These are phyloP conservation scores for Pipa parva DNA, from an alignment of 2,113 vertebrate species.

Conservation along the genomic window DNA sequence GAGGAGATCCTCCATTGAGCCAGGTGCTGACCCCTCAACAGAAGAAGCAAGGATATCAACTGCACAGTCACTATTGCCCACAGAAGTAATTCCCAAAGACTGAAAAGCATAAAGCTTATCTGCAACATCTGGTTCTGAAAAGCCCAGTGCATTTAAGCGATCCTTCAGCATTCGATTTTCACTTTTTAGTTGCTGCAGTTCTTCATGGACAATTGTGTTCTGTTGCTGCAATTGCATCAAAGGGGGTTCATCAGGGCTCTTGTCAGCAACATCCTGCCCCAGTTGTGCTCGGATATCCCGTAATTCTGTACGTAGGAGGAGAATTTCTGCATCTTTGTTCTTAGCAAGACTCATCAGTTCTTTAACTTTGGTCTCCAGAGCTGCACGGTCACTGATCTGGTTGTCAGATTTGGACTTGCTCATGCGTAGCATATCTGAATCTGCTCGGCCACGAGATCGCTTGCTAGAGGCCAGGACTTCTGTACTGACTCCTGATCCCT, in stretches of 20 bases:
- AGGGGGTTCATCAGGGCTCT: constrained; percentile 82
- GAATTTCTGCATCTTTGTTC: constrained; percentile 87
- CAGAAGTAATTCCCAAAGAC: constrained; percentile 71
- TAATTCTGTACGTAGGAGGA: constrained; percentile 79
- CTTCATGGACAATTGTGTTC: constrained; percentile 82
- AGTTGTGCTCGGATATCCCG: constrained; percentile 84
- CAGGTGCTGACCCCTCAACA: constrained; percentile 85
- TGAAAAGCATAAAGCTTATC: constrained; percentile 83
- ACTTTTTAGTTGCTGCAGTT: constrained; percentile 86
- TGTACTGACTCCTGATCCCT: constrained; percentile 56
- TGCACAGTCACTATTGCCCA: constrained; percentile 73
- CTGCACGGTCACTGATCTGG: constrained; percentile 86
- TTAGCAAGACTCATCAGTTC: constrained; percentile 83
- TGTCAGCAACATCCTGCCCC: constrained; percentile 64
- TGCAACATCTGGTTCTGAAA: constrained; percentile 79
- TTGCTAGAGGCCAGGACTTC: constrained; percentile 63
- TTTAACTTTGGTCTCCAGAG: constrained; percentile 83
- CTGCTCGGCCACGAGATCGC: constrained; percentile 74
- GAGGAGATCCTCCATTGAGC: constrained; percentile 88
- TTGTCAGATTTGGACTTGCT: constrained; percentile 92
- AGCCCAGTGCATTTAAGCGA: constrained; percentile 84
- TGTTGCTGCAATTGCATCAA: constrained; percentile 85
- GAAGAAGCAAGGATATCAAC: constrained; percentile 83
- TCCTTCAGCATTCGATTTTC: constrained; percentile 95
- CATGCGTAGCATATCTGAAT: constrained; percentile 75